These are phyloP conservation scores for Romanogobio albipinnatus DNA, from an alignment of 2,113 vertebrate species.

Conservation along the genomic window DNA sequence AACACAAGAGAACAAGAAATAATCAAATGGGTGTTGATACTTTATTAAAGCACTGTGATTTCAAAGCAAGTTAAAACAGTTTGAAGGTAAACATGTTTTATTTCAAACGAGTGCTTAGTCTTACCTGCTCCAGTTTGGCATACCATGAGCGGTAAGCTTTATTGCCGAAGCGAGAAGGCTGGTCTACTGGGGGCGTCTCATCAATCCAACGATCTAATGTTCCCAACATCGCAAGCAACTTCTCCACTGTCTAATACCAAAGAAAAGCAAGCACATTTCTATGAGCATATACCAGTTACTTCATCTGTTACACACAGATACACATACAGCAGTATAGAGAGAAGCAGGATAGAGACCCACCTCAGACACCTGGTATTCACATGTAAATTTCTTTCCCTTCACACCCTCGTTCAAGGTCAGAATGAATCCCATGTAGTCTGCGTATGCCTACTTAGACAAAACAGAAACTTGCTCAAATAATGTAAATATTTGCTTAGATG, in stretches of 20 bases:
- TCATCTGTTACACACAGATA: background rate
- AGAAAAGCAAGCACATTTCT: background rate
- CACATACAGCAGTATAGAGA: background rate
- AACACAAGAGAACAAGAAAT: background rate
- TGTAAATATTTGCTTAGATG: too few species aligned
- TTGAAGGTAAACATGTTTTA: background rate
- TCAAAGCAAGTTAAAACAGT: background rate
- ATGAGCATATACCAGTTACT: background rate
- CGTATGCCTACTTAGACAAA: constrained; percentile 81
- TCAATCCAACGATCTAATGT: constrained; percentile 95
- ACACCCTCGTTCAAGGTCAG: constrained; percentile 91
- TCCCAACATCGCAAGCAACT: constrained; percentile 84
- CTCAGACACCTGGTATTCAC: constrained; percentile 90
- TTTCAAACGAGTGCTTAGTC: background rate
- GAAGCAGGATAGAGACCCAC: constrained; percentile 69
- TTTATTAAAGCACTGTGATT: background rate
- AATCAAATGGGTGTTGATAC: background rate
- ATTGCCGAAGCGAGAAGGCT: constrained; percentile 97
- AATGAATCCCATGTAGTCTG: constrained; percentile 95
- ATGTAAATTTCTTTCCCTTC: constrained; percentile 90
- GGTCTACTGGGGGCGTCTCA: constrained; percentile 92
- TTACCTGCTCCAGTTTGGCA: constrained; percentile 88
- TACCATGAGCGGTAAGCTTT: constrained; percentile 97
- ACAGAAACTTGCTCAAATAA: background rate
- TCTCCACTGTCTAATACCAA: constrained; percentile 83